A percentile compares a stretch with the other conserved stretches of the same genome.
These are phyloP conservation scores for Uloborus diversus DNA, from an alignment of 1,140 invertebrate species.

Conservation along the genomic window DNA sequence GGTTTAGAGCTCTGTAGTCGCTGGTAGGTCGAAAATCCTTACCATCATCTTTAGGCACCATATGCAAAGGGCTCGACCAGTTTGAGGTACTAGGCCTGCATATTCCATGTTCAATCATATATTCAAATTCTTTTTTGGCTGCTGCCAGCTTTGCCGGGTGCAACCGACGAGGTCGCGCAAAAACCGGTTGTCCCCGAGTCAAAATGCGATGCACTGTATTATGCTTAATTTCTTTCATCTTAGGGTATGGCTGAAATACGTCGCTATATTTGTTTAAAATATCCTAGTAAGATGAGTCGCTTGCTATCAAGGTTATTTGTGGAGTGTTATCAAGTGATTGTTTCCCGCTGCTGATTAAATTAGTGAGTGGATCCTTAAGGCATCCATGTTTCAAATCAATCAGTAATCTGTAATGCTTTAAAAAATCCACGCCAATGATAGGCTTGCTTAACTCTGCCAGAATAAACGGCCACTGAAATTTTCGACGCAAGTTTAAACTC, in stretches of 20 bases:
- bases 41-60: too few relatives aligned
- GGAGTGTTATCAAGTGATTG: neutral
- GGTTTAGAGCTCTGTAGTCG: too few relatives aligned
- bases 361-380: constrained; percentile 20
- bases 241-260: neutral
- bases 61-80: too few relatives aligned
- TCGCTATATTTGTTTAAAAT: constrained; percentile 9
- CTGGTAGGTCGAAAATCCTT: constrained; percentile 48
- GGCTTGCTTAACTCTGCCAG: constrained; percentile 28
- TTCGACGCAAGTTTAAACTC: neutral
- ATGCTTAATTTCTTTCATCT: neutral
- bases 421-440: constrained; percentile 54
- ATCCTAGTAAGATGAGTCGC: neutral
- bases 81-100: too few relatives aligned
- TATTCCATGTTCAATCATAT: too few relatives aligned
- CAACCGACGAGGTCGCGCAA: neutral
- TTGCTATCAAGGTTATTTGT: neutral
- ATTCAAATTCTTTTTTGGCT: too few relatives aligned
- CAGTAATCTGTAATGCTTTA: constrained; percentile 16
- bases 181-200: constrained; percentile 19
- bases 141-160: too few relatives aligned
- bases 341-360: neutral
- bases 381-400: neutral
- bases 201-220: constrained; percentile 19
- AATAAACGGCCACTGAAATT: constrained; percentile 37